A percentile compares a stretch with the other conserved stretches of the same genome.
phyloP scores from a whole-genome alignment of 2,797 vertebrate genomes.

The Pseudopleuronectes americanus region DNA sequence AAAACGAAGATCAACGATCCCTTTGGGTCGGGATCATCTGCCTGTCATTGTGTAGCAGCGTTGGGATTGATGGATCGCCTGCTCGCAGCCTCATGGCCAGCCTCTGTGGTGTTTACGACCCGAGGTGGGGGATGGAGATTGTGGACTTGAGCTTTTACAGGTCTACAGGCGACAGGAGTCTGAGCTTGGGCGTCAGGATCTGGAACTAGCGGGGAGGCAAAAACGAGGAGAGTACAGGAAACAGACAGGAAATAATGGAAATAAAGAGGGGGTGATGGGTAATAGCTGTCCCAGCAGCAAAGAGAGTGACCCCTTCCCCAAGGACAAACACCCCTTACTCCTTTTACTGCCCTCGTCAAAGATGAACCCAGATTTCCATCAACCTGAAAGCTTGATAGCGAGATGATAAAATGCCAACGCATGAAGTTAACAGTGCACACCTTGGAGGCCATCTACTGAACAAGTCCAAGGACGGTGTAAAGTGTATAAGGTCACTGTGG shows the following conservation, averaged over 20 bases:
- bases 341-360: slow-evolving; percentile 58
- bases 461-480: slow-evolving; percentile 24
- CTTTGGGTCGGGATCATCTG: slow-evolving; percentile 32
- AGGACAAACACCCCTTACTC: slow-evolving; percentile 40
- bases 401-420: slow-evolving; percentile 53
- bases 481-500: slow-evolving; percentile 27
- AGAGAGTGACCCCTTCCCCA: slow-evolving; percentile 20
- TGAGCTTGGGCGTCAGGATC: slow-evolving; percentile 8
- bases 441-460: slow-evolving; percentile 45
- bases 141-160: slow-evolving; percentile 39
- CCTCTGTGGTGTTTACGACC: slow-evolving; percentile 38
- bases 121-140: slow-evolving; percentile 11
- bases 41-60: slow-evolving; percentile 23
- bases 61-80: slow-evolving; percentile 40
- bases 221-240: slow-evolving; percentile 9
- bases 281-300: slow-evolving; percentile 13
- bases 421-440: slow-evolving; percentile 25
- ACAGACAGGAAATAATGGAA: neutral
- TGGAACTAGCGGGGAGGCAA: neutral
- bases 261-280: slow-evolving; percentile 9
- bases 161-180: slow-evolving; percentile 36
- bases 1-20: slow-evolving; percentile 9
- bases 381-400: slow-evolving; percentile 59
- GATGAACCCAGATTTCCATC: slow-evolving; percentile 61
- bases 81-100: slow-evolving; percentile 3